Conservation (phyloP, 2,113 vertebrate genomes). For the Monarcha castaneiventris region DNA sequence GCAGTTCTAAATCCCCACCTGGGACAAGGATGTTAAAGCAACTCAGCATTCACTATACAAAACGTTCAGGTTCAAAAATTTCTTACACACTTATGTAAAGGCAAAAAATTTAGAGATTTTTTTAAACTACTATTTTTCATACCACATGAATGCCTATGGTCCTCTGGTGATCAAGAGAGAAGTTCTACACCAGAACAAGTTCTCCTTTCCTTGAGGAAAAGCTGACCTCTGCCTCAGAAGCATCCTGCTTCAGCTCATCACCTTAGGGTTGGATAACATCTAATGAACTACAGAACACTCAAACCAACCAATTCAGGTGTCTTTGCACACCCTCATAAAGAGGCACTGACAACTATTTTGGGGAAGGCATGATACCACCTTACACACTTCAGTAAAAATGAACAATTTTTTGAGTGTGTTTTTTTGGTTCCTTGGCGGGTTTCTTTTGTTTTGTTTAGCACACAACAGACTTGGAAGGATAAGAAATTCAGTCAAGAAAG, state of each 20-base stretch:
- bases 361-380: rapidly evolving
- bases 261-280: not conserved
- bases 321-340: not conserved
- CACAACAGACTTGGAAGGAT: not conserved
- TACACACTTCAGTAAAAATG: not conserved
- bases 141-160: not conserved
- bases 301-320: not conserved
- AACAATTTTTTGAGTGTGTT: rapidly evolving
- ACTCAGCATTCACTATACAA: not conserved
- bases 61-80: not conserved
- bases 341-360: not conserved
- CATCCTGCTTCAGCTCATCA: not conserved
- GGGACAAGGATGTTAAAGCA: not conserved
- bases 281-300: not conserved
- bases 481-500: not conserved
- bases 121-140: not conserved
- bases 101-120: not conserved
- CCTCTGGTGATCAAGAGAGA: not conserved
- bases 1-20: not conserved
- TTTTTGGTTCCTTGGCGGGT: not conserved
- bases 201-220: not conserved
- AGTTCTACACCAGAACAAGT: not conserved
- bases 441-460: not conserved
- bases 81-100: not conserved
- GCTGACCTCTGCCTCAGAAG: not conserved